Evolutionary conservation across 2,113 vertebrate genomes (phyloP).

Genomic region (Pelusios castaneus): DNA sequence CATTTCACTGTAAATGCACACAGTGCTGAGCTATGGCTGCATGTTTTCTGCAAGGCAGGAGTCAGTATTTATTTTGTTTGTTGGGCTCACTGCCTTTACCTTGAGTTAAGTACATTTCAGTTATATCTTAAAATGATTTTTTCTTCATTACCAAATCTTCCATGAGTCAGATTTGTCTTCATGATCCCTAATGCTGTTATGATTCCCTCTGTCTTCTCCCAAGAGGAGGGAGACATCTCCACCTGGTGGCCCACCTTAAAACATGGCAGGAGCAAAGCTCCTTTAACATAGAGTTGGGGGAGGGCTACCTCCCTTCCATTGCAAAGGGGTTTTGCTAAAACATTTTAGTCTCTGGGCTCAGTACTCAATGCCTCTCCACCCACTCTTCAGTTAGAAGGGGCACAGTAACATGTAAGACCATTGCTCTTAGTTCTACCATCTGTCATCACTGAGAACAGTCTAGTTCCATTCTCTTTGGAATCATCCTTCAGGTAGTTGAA

Average conservation of each 20-base stretch:
- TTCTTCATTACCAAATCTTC: background rate
- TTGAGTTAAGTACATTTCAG: background rate
- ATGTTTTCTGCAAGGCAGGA: background rate
- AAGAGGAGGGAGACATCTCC: constrained; percentile 61
- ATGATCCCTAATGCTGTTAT: background rate
- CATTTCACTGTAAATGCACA: background rate
- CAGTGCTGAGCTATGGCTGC: background rate
- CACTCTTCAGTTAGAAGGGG: background rate
- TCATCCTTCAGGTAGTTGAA: no score
- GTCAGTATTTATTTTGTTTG: background rate
- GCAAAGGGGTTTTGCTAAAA: background rate
- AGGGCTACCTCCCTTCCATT: rapidly evolving
- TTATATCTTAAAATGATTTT: background rate
- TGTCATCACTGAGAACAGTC: no score
- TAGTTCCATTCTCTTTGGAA: no score
- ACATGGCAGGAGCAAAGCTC: background rate
- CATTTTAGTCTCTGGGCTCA: rapidly evolving
- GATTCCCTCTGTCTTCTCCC: background rate
- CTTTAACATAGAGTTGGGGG: rapidly evolving
- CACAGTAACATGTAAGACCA: background rate
- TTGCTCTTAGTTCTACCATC: no score
- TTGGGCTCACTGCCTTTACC: background rate
- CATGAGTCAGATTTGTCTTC: background rate
- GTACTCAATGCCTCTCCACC: rapidly evolving
- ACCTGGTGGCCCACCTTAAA: constrained; percentile 55